Evolutionary conservation across 2,797 vertebrate species (phyloP), one percentile per base, ranked within the genome.

Genomic region (Scolopax bukidnonensis): DNA sequence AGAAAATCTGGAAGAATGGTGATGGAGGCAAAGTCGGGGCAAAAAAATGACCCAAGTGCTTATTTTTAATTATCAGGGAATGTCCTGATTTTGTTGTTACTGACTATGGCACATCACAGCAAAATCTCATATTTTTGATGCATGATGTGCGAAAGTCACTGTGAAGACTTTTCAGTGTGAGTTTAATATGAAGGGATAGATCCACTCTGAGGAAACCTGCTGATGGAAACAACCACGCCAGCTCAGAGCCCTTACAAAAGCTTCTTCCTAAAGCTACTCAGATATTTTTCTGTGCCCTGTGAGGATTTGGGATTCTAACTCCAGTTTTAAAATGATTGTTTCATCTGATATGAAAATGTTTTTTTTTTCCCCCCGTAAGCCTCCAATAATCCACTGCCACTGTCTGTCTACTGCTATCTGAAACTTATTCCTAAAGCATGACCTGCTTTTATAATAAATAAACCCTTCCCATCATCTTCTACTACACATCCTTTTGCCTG

Each of bases 301-400:
- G 51, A 90, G 69, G 89, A 93, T 92, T 88, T 96, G 60, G 73
- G 73, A 95, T 91, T 94, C 68, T 93, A 69, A 83, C 27, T 93
- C 63, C 21, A 40, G 61, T 76, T 94, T 94, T 87, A 87, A 92
- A 96, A 59, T 30, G 56, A 77, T 92, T 67, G 24, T 77, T 89
- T 88, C n/a, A 61, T 77, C 51, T 76, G 79, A 88, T 84, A 92
- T 80, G 80, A 88, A 87, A 90, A 89, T 61, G 7, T 0, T 30
- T 30, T 28, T 56, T 90, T 60, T 16, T 28, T 56, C 89, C 56
- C 60, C 50, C 59, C 40, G 8, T 94, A 94, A 92, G 16, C 74
- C 51, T 87, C 67, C 75, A 95, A 43, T 94, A 96, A 95, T 71
- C 85, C 63, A 76, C 59, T 82, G 54, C 94, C 43, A 77, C 51